Base-by-base conservation (phyloP, 2,797 vertebrate species). In the Lophius americanus region DNA sequence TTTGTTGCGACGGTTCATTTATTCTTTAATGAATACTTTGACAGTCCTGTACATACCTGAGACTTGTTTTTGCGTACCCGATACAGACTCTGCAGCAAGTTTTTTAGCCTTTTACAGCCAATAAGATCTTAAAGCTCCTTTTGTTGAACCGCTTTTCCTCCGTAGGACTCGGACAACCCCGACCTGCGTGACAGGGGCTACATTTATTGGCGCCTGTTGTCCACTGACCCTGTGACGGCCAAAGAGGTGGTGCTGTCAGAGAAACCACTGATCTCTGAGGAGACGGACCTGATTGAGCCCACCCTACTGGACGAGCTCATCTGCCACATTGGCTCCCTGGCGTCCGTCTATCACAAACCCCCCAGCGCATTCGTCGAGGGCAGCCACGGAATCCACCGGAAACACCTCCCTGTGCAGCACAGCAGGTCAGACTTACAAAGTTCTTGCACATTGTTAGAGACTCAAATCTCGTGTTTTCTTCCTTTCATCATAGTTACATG, bases 281-380 rank as follows among this genome's bases (percentile, higher is more conserved):
- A 99, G 92, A 99, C 96, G 0, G 97, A 99, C 79, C 92, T 99
- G 86, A 98, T 98, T 3, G 96, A 98, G 63, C 98, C 98, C 14
- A 98, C 97, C 5, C 90, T 99, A 42, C 91, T 98, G 79, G 97
- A 99, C 12, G 98, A 99, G 87, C 88, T 99, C 10, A 98, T 98
- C 88, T 98, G 97, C 89, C 96, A 99, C 82, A 98, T 98, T 3
- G 97, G 97, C 23, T 97, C 98, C 2, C 83, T 98, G 93, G 97
- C 97, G 33, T 98, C 97, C 0, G 97, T 98, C 67, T 98, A 98
- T 83, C 98, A 98, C 93, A 99, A 99, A 68, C 97, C 97, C 0
- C 98, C 97, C 85, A 99, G 96, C 1, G 98, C 98, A 61, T 99
- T 99, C 10, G 98, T 99, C 48, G 98, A 99, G 87, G 98, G 98